A percentile compares a stretch with the other conserved stretches of the same genome.
Evolutionary conservation across 2,797 vertebrate genomes (phyloP).

Genomic region (Ceryle rudis): DNA sequence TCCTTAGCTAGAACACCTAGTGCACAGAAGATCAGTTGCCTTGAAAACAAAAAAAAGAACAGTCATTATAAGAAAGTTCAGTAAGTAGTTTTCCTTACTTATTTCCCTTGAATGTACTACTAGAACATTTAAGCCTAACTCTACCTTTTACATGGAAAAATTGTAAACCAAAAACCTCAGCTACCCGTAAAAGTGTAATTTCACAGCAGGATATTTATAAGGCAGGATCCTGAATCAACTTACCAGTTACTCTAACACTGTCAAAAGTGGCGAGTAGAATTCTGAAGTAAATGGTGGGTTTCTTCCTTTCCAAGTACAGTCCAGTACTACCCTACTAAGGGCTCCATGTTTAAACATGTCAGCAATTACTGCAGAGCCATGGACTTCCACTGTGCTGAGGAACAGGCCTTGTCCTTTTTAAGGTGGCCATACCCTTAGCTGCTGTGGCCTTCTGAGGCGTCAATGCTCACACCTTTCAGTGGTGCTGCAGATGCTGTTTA

Average conservation of each 20-base stretch:
- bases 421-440: background rate
- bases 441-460: background rate
- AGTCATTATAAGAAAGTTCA: background rate
- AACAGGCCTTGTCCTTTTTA: background rate
- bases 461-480: background rate
- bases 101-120: background rate
- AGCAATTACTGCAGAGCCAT: background rate
- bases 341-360: background rate
- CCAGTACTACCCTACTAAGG: background rate
- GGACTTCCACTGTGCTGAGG: background rate
- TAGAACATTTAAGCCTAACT: background rate
- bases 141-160: background rate
- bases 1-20: slow-evolving; percentile 90
- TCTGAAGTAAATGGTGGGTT: background rate
- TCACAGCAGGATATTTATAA: background rate
- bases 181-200: background rate
- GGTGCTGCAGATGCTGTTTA: background rate
- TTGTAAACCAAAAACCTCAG: background rate
- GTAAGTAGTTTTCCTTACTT: background rate
- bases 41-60: slow-evolving; percentile 67
- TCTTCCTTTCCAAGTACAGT: background rate
- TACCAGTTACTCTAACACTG: background rate
- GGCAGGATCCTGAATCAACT: background rate
- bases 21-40: slow-evolving; percentile 93
- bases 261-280: background rate